phyloP scores from a whole-genome alignment of 2,888 invertebrate genomes.

The Malthinus seriepunctatus region DNA sequence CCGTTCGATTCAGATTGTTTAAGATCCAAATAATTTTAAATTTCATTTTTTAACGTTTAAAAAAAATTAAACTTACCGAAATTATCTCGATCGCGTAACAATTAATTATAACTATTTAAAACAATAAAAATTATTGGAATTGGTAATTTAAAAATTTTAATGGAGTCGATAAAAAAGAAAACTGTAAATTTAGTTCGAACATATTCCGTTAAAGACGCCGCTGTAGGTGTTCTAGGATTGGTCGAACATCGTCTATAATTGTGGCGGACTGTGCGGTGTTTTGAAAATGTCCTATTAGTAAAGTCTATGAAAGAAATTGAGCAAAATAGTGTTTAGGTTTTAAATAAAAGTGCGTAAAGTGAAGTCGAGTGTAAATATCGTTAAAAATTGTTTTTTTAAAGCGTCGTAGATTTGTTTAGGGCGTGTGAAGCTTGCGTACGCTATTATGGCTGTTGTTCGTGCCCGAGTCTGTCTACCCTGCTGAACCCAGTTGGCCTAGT shows the following conservation, averaged over 20 bases:
- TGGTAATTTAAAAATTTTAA: too few relatives aligned
- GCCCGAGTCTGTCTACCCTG: conserved; percentile 23
- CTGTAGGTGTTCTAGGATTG: conserved; percentile 39
- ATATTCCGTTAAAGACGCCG: conserved; percentile 28
- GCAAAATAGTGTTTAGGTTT: background rate
- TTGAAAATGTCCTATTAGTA: conserved; percentile 48
- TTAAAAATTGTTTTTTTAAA: background rate
- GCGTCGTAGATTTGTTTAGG: conserved; percentile 12
- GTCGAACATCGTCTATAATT: conserved; percentile 44
- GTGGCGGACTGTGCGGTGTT: conserved; percentile 49
- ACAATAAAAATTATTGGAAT: too few relatives aligned
- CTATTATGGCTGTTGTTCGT: conserved; percentile 47
- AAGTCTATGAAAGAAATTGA: conserved; percentile 18
- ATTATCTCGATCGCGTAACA: too few relatives aligned
- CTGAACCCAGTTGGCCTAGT: conserved; percentile 33
- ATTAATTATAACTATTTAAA: too few relatives aligned
- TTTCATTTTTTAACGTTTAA: too few relatives aligned
- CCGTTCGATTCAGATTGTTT: too few relatives aligned
- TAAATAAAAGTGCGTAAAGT: conserved; percentile 4
- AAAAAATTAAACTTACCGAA: too few relatives aligned
- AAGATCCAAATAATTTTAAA: too few relatives aligned
- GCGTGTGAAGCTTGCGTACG: conserved; percentile 31
- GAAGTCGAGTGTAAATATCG: background rate
- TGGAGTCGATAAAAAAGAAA: too few relatives aligned
- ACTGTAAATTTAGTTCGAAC: conserved; percentile 3